A percentile compares a stretch with the other conserved stretches of the same genome.
Evolutionary conservation across 2,113 vertebrate genomes (phyloP).

Genomic region (Calidris pygmaea): DNA sequence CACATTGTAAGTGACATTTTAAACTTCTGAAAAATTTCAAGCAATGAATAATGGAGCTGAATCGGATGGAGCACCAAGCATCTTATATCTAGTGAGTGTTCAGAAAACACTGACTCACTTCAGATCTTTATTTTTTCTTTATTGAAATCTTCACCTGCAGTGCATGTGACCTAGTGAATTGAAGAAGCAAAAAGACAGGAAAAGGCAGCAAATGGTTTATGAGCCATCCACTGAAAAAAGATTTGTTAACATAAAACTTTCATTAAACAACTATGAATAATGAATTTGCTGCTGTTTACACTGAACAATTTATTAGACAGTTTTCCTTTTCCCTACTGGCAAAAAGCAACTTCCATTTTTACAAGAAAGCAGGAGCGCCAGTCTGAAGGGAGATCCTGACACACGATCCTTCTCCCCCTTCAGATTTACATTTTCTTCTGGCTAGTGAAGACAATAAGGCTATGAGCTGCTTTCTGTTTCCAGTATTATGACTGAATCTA

Average conservation of each 20-base stretch:
- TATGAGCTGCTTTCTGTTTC: neutral
- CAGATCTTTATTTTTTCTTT: neutral
- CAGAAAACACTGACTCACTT: neutral
- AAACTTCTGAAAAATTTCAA: neutral
- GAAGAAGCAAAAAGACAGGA: neutral
- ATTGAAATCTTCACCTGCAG: neutral
- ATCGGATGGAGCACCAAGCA: neutral
- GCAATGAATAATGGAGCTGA: slow-evolving; percentile 17
- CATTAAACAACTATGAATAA: slow-evolving; percentile 49
- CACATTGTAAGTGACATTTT: slow-evolving; percentile 7
- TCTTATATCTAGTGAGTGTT: neutral
- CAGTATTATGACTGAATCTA: neutral
- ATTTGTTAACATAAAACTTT: slow-evolving; percentile 53
- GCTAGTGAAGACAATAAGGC: neutral
- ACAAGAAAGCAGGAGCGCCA: neutral
- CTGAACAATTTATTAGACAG: neutral
- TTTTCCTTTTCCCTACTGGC: neutral
- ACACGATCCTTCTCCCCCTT: rapidly evolving
- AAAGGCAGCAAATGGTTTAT: neutral
- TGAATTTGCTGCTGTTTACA: slow-evolving; percentile 31
- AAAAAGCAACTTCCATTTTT: neutral
- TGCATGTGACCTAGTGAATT: neutral
- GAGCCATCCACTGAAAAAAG: neutral
- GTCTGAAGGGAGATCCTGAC: neutral
- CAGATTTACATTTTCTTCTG: neutral